A percentile compares a stretch with the other conserved stretches of the same genome.
Evolutionary conservation across 2,113 vertebrate genomes (phyloP).

Genomic region (Chionodraco myersi): DNA sequence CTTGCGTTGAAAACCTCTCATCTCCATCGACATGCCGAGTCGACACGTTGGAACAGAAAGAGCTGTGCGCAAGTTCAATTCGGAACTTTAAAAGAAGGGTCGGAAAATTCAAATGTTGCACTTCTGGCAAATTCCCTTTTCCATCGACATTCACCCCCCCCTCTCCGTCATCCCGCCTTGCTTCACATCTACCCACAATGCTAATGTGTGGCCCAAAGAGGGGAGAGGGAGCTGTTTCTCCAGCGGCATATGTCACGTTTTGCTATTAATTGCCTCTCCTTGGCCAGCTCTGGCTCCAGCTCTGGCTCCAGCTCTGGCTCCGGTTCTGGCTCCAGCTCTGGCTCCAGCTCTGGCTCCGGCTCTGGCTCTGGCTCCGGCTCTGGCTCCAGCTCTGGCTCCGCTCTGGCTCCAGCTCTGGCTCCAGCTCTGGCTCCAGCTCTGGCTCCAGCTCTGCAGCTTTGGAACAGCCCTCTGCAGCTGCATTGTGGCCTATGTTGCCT

Average conservation of each 20-base stretch:
- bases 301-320: no score
- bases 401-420: no score
- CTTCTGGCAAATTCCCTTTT: slow-evolving; percentile 61
- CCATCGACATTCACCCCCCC: not conserved
- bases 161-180: not conserved
- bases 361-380: not conserved
- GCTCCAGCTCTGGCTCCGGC: no score
- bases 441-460: no score
- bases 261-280: slow-evolving; percentile 62
- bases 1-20: slow-evolving; percentile 4
- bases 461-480: slow-evolving; percentile 21
- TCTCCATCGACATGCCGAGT: slow-evolving; percentile 37
- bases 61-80: slow-evolving; percentile 53
- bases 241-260: slow-evolving; percentile 31
- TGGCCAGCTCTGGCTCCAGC: not conserved
- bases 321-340: no score
- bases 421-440: slow-evolving; percentile 20
- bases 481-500: slow-evolving; percentile 15
- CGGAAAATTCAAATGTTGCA: slow-evolving; percentile 73
- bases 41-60: slow-evolving; percentile 37
- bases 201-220: slow-evolving; percentile 46
- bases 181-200: slow-evolving; percentile 39
- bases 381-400: no score
- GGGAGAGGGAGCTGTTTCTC: slow-evolving; percentile 38
- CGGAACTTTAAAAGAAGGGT: slow-evolving; percentile 46